A percentile compares a stretch with the other conserved stretches of the same genome.
phyloP scores from a whole-genome alignment of 2,888 invertebrate species.

The Epiblema foenella region DNA sequence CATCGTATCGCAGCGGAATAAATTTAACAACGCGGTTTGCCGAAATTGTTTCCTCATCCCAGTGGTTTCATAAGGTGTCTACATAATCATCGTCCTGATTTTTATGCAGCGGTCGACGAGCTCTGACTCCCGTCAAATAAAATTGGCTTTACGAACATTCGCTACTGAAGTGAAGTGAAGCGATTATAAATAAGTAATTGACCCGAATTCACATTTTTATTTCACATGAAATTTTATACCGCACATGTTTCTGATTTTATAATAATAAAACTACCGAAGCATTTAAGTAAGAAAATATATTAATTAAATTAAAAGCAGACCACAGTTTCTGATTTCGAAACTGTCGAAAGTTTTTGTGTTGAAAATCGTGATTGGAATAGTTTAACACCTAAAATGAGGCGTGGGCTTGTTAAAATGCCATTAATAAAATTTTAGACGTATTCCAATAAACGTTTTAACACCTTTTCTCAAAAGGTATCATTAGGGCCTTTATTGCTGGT shows the following conservation, averaged over 20 bases:
- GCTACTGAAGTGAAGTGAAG: constrained; percentile 22
- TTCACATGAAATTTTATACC: constrained; percentile 17
- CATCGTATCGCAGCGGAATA: constrained; percentile 47
- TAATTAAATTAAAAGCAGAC: constrained; percentile 31
- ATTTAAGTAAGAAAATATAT: constrained; percentile 12
- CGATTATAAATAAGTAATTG: constrained; percentile 26
- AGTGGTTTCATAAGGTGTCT: constrained; percentile 35
- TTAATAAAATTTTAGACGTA: constrained; percentile 79
- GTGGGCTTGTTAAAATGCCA: constrained; percentile 83
- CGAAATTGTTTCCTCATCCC: constrained; percentile 45
- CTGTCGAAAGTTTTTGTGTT: constrained; percentile 29
- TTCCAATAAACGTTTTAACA: constrained; percentile 84
- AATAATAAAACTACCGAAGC: constrained; percentile 15
- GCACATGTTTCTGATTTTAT: constrained; percentile 7
- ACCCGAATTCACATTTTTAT: constrained; percentile 15
- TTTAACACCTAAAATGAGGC: constrained; percentile 72
- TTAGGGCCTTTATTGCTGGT: constrained; percentile 76
- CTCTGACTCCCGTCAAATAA: constrained; percentile 17
- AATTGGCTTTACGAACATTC: constrained; percentile 25
- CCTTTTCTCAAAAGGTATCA: constrained; percentile 82
- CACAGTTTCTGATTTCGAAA: constrained; percentile 11
- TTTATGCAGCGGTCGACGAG: constrained; percentile 12
- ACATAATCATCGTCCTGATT: constrained; percentile 26
- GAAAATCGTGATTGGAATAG: constrained; percentile 54
- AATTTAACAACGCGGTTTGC: constrained; percentile 46